Evolutionary conservation across 2,113 vertebrate species (phyloP).

Genomic region (Megaceryle torquata): DNA sequence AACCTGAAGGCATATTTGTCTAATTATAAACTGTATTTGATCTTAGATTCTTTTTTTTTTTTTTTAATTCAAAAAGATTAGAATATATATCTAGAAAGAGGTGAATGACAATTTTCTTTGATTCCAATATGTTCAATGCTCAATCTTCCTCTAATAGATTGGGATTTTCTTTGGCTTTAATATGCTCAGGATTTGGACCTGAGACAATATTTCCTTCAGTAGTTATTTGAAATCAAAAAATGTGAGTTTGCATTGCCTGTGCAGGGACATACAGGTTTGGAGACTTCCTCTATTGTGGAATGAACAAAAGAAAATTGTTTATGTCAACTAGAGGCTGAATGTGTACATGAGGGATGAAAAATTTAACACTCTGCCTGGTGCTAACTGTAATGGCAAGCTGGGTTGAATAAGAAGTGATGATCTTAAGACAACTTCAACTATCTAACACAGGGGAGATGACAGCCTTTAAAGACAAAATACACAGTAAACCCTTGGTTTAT

Average conservation of each 20-base stretch:
- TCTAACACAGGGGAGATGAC: not conserved
- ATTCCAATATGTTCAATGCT: not conserved
- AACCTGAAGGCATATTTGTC: not conserved
- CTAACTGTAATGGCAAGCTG: not conserved
- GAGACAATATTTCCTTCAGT: not conserved
- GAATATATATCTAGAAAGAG: not conserved
- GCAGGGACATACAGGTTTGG: not conserved
- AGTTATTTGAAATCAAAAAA: not conserved
- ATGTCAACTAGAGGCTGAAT: not conserved
- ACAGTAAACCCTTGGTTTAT: not conserved
- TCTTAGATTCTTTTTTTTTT: not conserved
- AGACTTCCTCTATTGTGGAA: not conserved
- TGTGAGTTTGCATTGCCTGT: not conserved
- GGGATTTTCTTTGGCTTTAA: not conserved
- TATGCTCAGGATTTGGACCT: not conserved
- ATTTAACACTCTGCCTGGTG: not conserved
- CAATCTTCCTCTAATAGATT: not conserved
- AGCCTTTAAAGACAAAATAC: not conserved
- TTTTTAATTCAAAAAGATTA: not conserved
- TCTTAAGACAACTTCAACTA: not conserved
- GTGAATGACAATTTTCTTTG: not conserved
- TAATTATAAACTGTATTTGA: not conserved
- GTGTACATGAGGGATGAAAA: rapidly evolving
- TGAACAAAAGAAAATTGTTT: not conserved
- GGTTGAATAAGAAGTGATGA: not conserved